Conservation (phyloP, 2,888 invertebrate species). For the Orgyia antiqua region DNA sequence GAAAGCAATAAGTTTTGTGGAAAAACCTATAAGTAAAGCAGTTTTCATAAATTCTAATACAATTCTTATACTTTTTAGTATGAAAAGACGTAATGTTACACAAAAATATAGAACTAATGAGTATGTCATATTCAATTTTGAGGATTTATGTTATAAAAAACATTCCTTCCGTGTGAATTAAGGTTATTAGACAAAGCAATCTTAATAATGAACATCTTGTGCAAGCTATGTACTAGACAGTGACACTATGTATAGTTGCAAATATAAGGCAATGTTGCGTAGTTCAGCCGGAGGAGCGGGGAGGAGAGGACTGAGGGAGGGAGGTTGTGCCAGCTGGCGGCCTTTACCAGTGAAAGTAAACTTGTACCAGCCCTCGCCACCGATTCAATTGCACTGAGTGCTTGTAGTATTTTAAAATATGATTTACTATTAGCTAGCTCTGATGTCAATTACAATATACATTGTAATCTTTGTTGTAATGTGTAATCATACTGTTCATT, state of each 20-base stretch:
- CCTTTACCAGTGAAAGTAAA: slow-evolving; percentile 75
- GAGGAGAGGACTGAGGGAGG: slow-evolving; percentile 20
- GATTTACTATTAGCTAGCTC: slow-evolving; percentile 31
- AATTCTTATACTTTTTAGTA: too few relatives aligned
- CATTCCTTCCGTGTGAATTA: slow-evolving; percentile 25
- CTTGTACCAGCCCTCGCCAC: slow-evolving; percentile 45
- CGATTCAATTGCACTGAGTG: slow-evolving; percentile 29
- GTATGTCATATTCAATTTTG: too few relatives aligned
- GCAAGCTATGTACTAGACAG: slow-evolving; percentile 23
- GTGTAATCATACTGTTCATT: too few relatives aligned
- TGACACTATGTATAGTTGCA: slow-evolving; percentile 33
- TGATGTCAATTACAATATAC: slow-evolving; percentile 23
- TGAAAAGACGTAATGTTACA: too few relatives aligned
- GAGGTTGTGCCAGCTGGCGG: slow-evolving; percentile 59
- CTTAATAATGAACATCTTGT: slow-evolving; percentile 24
- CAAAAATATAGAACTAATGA: too few relatives aligned
- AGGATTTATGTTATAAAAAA: too few relatives aligned
- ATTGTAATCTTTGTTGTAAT: slow-evolving; percentile 21
- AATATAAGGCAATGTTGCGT: slow-evolving; percentile 67
- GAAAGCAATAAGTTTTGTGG: too few relatives aligned
- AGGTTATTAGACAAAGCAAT: slow-evolving; percentile 21
- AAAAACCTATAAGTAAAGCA: too few relatives aligned
- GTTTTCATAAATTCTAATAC: too few relatives aligned
- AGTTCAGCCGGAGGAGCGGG: slow-evolving; percentile 32
- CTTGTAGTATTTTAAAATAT: slow-evolving; percentile 34